Conservation (phyloP, 2,113 vertebrate genomes). For the Calonectris borealis region DNA sequence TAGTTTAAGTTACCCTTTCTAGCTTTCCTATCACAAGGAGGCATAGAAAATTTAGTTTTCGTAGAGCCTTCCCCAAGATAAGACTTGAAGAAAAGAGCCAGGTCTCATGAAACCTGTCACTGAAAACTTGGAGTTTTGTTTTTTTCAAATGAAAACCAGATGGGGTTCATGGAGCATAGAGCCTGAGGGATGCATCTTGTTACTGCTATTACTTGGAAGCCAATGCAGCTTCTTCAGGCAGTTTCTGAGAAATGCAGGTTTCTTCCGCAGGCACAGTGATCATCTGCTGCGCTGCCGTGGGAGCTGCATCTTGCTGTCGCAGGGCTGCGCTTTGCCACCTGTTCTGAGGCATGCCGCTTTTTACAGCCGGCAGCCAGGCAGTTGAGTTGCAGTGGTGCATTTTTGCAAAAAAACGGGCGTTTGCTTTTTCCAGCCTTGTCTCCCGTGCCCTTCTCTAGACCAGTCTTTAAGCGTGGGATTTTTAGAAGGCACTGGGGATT, state of each 20-base stretch:
- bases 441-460: background rate
- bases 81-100: background rate
- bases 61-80: background rate
- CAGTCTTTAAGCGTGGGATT: background rate
- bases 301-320: background rate
- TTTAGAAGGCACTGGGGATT: background rate
- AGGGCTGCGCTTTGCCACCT: background rate
- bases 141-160: background rate
- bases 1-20: background rate
- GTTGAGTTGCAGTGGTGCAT: background rate
- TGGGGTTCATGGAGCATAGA: background rate
- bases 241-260: background rate
- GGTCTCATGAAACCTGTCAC: background rate
- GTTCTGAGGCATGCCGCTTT: background rate
- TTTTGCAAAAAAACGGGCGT: background rate
- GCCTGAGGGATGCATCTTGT: background rate
- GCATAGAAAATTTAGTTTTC: background rate
- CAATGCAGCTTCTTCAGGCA: background rate
- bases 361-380: background rate
- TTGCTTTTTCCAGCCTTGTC: background rate
- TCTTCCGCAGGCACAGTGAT: rapidly evolving
- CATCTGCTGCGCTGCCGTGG: rapidly evolving
- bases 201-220: background rate
- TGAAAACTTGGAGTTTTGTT: background rate
- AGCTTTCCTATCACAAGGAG: background rate